Evolutionary conservation across 2,888 invertebrate genomes (phyloP), one percentile per base, ranked within the genome.

Genomic region (Xanthostigma xanthostigma): DNA sequence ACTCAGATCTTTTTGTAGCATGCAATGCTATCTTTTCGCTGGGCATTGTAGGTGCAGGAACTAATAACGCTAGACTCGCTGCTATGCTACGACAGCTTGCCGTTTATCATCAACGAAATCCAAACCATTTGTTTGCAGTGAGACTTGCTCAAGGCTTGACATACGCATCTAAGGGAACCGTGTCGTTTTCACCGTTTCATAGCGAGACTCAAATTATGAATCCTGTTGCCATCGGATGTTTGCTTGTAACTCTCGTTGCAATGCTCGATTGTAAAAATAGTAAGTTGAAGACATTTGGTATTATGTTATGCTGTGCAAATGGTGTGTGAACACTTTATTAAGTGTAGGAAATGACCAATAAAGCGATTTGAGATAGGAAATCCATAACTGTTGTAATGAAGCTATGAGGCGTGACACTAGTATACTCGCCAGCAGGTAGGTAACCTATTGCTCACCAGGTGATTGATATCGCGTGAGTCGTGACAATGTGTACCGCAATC

Each of bases 11-110:
- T 44, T 96, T 98, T 64, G 96, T 98, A 43, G 93, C 97, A 0
- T 91, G 93, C 64, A 97, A 96, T 70, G 91, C 97, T 44, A 97
- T 98, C 58, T 91, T 99, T 63, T 91, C 95, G 8, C 88, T 98
- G 86, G 97, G 97, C 37, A 75, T 97, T 36, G 90, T 94, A 11
- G 91, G 91, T 33, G 90, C 90, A 50, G 90, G 85, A 44, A 85
- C 86, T 2, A 87, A 87, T 59, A 87, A 87, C 62, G 86, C 86
- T 2, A 63, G 96, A 53, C 69, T 99, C 57, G 96, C 95, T n/a
- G 91, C 96, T 3, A 93, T 93, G 87, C 74, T 98, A 48, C 80
- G 98, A 45, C 96, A 97, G 58, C 71, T 99, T 57, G 97, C 97
- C 0, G 86, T 92, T 58, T 99, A 91, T 71, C 96, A 99, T 69